Conservation (phyloP, 2,113 vertebrate species). For the Blennius ocellaris region DNA sequence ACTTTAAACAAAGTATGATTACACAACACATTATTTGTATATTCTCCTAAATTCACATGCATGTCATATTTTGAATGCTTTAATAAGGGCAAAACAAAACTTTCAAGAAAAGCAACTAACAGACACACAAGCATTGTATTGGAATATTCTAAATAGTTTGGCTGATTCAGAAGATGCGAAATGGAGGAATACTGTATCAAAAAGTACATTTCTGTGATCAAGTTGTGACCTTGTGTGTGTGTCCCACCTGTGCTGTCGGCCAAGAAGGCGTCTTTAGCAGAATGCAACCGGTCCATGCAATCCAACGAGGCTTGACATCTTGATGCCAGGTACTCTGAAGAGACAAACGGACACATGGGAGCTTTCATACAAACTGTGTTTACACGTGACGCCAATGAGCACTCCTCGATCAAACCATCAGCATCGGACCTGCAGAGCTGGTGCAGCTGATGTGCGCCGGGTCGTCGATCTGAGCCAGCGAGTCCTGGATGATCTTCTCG, state of each 20-base stretch:
- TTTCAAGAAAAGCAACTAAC: no score
- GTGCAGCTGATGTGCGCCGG: constrained; percentile 90
- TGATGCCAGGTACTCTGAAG: constrained; percentile 93
- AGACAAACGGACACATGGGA: background rate
- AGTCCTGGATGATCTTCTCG: constrained; percentile 87
- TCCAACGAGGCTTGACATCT: constrained; percentile 85
- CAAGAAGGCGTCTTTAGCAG: constrained; percentile 80
- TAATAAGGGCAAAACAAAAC: no score
- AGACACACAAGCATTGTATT: no score
- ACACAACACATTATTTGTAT: no score
- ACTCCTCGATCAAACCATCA: background rate
- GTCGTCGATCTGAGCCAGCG: constrained; percentile 88
- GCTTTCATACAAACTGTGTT: no score
- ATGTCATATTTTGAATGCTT: no score
- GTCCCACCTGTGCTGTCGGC: constrained; percentile 83
- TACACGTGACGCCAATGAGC: background rate
- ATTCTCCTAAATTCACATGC: no score
- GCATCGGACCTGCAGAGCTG: constrained; percentile 87
- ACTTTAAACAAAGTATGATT: no score
- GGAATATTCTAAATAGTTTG: no score
- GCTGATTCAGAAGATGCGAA: no score
- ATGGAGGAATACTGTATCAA: no score
- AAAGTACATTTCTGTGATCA: no score
- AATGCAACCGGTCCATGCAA: constrained; percentile 84
- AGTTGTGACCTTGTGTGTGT: background rate